Base-by-base conservation (phyloP, 23 tunicate genomes). In the Corella eumyota region DNA sequence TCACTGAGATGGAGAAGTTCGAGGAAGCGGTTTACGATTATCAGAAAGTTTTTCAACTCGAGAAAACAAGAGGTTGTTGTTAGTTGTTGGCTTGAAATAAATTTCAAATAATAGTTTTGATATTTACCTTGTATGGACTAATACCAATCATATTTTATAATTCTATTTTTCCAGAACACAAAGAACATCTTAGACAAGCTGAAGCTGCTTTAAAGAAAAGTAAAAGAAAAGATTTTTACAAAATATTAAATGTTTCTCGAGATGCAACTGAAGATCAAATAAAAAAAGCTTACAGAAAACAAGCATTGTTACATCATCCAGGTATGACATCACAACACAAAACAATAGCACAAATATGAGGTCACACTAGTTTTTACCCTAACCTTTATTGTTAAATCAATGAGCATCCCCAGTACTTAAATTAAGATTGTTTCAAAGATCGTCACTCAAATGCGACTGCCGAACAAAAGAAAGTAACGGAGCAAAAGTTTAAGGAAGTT, bases 231-330 rank as follows among this genome's bases (percentile, higher is more conserved):
- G 83, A 84, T 75, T 84, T 75, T 70, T 84, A 84, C 73, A 84
- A 84, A 30, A 84, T 84, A 22, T 83, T 84, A 3, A 83, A 83
- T 4, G 77, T 84, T 26, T 28, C 75, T 0, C 69, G 51, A 57
- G 67, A 75, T 25, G 82, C 94, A 45, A 62, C 68, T n/a, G 83
- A 84, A 31, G 66, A 80, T 28, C 76, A 84, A 50, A 84, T 84
- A 21, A 84, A 84, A 51, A 84, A 84, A 69, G 94, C 94, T 46
- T 90, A 90, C 56, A 50, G 84, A 34, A 90, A 90, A 62, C 73
- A 75, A 57, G 97, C 97, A 6, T 57, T 90, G 49, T 57, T 62
- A 53, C 65, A 71, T 62, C 97, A 90, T 62, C 97, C 97, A 6
- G 97, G 88, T 69, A 72, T 68, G 58, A 64, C 37, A 26, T 51